Evolutionary conservation across 1,140 invertebrate species (phyloP).

Genomic region (Sycobia sp.): DNA sequence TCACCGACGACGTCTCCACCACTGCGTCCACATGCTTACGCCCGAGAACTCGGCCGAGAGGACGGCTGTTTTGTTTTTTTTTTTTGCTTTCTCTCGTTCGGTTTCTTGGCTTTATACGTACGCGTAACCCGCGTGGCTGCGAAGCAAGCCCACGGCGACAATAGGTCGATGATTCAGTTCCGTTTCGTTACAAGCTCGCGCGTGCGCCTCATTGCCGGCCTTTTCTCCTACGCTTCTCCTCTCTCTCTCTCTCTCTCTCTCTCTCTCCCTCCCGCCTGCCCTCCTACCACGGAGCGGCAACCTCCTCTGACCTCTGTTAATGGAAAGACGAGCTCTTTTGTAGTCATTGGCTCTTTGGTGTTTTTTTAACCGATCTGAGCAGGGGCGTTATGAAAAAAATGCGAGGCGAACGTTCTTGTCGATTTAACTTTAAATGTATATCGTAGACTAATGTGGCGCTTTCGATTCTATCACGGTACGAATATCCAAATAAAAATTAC

Average conservation of each 20-base stretch:
- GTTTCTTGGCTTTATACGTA: background rate
- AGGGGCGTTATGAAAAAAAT: no score
- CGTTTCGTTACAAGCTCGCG: no score
- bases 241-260: background rate
- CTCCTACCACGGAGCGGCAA: no score
- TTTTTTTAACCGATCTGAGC: no score
- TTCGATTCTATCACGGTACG: no score
- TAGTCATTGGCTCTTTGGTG: no score
- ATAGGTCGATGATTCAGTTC: conserved; percentile 27
- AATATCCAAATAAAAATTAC: no score
- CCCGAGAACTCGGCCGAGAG: background rate
- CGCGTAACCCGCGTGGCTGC: background rate
- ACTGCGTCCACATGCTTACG: conserved; percentile 13
- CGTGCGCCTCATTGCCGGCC: no score
- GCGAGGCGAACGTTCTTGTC: no score
- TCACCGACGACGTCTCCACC: background rate
- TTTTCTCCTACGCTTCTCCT: background rate
- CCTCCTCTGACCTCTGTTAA: no score
- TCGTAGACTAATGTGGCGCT: no score
- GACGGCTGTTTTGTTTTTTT: background rate
- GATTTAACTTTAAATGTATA: no score
- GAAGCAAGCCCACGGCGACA: conserved; percentile 12
- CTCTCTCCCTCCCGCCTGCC: background rate
- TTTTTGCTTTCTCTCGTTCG: background rate
- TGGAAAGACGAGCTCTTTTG: background rate